Base-by-base conservation (phyloP, 2,888 invertebrate genomes). In the Brachyopa scutellaris region DNA sequence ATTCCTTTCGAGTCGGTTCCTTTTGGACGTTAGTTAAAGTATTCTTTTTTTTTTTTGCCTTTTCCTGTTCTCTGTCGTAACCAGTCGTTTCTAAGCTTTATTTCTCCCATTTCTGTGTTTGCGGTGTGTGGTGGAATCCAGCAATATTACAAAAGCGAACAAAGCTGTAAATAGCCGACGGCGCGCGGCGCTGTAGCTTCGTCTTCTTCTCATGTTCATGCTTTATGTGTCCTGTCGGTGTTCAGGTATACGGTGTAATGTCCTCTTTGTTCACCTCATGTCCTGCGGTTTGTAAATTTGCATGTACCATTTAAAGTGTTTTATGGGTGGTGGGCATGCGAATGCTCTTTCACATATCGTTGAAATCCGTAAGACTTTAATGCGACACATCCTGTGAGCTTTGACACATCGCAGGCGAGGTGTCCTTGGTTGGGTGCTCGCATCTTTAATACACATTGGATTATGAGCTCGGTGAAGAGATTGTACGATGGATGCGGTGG, bases 221-320 rank as follows among this genome's bases (percentile, higher is more conserved):
- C 66, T 72, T 66, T 66, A 51, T 23, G 47, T 53, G 61, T 66
- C 45, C 45, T 64, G 40, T 55, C 40, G 59, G 40, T 51, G 55
- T 69, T 69, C 42, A 40, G 61, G 59, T 62, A 33, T 72, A 45
- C 61, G 42, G 59, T 45, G 51, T 76, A 70, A 70, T 70, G 69
- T 80, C 80, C 69, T 64, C 51, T 76, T 80, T 80, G 80, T 64
- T 76, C 64, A 76, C 80, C 69, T 80, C 80, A 57, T 80, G 74
- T 69, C 62, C 29, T 76, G 80, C n/a, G 80, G 80, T 59, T 76
- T 62, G 76, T 55, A 76, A 76, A 76, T 82, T 76, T 76, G 57
- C 69, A 69, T 74, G 62, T 62, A 62, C 73, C 67, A 74, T 69
- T 74, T 74, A 80, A 72, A 80, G 67, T 74, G 79, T 62, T 74